phyloP scores from a whole-genome alignment of 2,888 invertebrate species.

The Portevinia maculata region DNA sequence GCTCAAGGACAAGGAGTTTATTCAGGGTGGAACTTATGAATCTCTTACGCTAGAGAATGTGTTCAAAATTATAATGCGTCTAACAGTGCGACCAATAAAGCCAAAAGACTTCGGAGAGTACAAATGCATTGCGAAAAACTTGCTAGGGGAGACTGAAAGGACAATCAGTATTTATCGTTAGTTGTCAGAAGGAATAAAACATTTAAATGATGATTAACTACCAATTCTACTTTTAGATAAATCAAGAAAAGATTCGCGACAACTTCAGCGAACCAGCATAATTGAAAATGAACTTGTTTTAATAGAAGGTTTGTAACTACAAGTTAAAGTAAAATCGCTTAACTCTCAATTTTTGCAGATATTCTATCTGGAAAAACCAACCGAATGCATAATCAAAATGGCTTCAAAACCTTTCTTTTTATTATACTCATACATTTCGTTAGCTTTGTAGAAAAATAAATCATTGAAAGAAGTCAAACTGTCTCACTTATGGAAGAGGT shows the following conservation, averaged over 20 bases:
- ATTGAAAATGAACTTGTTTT: slow-evolving; percentile 79
- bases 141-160: slow-evolving; percentile 86
- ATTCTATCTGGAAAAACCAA: slow-evolving; percentile 41
- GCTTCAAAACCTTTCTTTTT: slow-evolving; percentile 9
- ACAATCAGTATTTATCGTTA: slow-evolving; percentile 79
- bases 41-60: slow-evolving; percentile 87
- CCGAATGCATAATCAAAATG: not conserved
- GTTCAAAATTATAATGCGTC: slow-evolving; percentile 89
- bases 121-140: slow-evolving; percentile 92
- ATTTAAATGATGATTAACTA: not conserved
- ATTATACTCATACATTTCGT: slow-evolving; percentile 15
- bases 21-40: slow-evolving; percentile 81
- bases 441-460: slow-evolving; percentile 6
- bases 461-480: not conserved
- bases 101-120: slow-evolving; percentile 89
- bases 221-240: slow-evolving; percentile 76
- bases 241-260: slow-evolving; percentile 79
- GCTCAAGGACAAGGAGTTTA: slow-evolving; percentile 81
- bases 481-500: not conserved
- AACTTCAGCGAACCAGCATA: slow-evolving; percentile 78
- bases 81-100: slow-evolving; percentile 87
- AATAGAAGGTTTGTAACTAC: slow-evolving; percentile 78
- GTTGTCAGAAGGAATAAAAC: slow-evolving; percentile 48
- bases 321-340: not conserved
- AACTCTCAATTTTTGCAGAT: slow-evolving; percentile 25